phyloP scores from a whole-genome alignment of 2,888 invertebrate species.

The Monopis laevigella region DNA sequence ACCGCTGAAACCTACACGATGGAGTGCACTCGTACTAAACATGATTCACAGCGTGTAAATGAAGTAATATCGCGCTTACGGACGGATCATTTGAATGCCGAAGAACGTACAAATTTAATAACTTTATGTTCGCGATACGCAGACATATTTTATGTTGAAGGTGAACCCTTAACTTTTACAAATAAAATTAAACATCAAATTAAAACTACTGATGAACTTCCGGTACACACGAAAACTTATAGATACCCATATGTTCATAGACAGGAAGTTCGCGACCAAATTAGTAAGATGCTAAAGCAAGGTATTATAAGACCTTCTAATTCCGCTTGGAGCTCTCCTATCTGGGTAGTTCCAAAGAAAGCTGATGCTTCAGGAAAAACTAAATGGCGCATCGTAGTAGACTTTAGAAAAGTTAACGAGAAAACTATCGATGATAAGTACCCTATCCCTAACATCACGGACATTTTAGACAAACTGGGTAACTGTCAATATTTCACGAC shows the following conservation, averaged over 20 bases:
- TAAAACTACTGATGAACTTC: no score
- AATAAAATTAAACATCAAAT: constrained; percentile 11
- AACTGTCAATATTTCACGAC: constrained; percentile 20
- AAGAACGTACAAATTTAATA: constrained; percentile 1
- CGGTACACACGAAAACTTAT: background rate
- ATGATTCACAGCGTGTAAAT: background rate
- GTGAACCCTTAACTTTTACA: constrained; percentile 10
- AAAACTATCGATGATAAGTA: constrained; percentile 15
- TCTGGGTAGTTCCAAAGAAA: constrained; percentile 18
- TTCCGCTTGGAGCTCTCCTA: constrained; percentile 15
- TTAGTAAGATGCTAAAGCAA: constrained; percentile 12
- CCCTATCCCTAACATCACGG: constrained; percentile 16
- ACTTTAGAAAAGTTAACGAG: constrained; percentile 20
- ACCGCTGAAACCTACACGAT: no score
- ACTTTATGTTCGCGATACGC: background rate
- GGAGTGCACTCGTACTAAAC: no score
- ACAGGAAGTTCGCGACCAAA: constrained; percentile 14
- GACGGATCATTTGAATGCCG: constrained; percentile 3
- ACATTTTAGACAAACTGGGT: constrained; percentile 22
- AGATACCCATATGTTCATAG: background rate
- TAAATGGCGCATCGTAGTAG: constrained; percentile 24
- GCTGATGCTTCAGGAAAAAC: constrained; percentile 13
- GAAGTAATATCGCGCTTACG: no score
- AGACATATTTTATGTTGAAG: constrained; percentile 4
- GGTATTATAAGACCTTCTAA: constrained; percentile 12